phyloP scores from a whole-genome alignment of 2,113 vertebrate genomes.

The Seriola quinqueradiata region DNA sequence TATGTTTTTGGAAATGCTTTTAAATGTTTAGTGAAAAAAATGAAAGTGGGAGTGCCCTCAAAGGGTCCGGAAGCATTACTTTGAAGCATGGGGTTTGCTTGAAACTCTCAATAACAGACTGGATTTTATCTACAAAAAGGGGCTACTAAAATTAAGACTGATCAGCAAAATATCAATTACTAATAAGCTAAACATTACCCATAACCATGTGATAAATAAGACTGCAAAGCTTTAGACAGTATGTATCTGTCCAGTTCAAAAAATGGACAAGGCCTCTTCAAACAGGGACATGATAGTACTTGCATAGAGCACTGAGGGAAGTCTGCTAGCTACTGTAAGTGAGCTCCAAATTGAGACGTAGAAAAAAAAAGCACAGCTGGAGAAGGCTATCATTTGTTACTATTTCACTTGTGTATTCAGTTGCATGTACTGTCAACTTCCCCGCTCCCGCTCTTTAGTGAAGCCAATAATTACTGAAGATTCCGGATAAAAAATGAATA shows the following conservation, averaged over 20 bases:
- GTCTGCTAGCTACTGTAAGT: constrained; percentile 51
- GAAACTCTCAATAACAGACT: not conserved
- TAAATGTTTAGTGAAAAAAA: constrained; percentile 17
- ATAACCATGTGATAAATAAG: constrained; percentile 22
- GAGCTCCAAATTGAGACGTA: constrained; percentile 50
- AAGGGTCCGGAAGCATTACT: not conserved
- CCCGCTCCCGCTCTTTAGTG: constrained; percentile 7
- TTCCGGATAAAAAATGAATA: constrained; percentile 42
- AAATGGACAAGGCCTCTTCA: constrained; percentile 70
- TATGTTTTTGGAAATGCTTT: constrained; percentile 27
- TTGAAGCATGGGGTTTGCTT: not conserved
- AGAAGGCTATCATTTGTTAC: constrained; percentile 35
- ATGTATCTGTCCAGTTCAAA: constrained; percentile 39
- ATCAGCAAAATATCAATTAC: constrained; percentile 22
- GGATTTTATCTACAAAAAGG: not conserved
- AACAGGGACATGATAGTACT: constrained; percentile 54
- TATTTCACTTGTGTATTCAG: constrained; percentile 23
- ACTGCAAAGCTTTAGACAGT: constrained; percentile 50
- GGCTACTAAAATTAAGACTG: constrained; percentile 31
- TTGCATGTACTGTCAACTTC: constrained; percentile 15
- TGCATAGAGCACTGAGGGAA: constrained; percentile 75
- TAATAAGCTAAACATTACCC: constrained; percentile 42
- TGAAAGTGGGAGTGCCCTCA: constrained; percentile 8
- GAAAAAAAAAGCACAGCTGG: constrained; percentile 53
- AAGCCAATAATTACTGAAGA: constrained; percentile 53